Base-by-base conservation (phyloP, 1,140 invertebrate genomes). In the Caenorhabditis latens region DNA sequence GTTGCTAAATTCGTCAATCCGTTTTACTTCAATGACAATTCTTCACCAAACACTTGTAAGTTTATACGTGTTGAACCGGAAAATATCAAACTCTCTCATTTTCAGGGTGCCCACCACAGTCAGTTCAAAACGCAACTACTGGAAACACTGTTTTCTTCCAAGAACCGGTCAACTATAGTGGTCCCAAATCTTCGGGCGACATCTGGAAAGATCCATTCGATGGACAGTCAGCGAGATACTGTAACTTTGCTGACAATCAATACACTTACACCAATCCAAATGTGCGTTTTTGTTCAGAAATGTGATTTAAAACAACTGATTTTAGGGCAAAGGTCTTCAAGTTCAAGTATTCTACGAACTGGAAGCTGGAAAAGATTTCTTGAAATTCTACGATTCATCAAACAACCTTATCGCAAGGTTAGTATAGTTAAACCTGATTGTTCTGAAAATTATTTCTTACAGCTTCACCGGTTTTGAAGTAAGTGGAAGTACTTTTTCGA, bases 281-380 rank as follows among this genome's bases (percentile, higher is more conserved):
- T 43, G 65, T 71, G 19, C 21, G 8, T 71, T 71, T 19, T 19
- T 43, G 32, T 32, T 32, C 32, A 32, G 32, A 32, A 32, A 32
- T 32, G 32, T 32, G 2, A 32, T 32, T 32, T 32, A 32, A 32
- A 32, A 32, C 2, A 0, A 32, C 32, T 32, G 32, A 32, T 32
- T 32, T 32, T 32, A 32, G 32, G 32, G 32, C 0, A 32, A 71
- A 2, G 19, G 40, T 11, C 19, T 71, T 40, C 43, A 8, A 19
- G 65, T 71, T 71, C 8, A 43, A 71, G 65, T 71, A 16, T 71
- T 43, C 42, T 71, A 32, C 46, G 65, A 71, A 19, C 19, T 71
- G 16, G 65, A 71, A 46, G 65, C 65, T 43, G 65, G 65, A 46
- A 71, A 71, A 71, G 65, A 71, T n/a, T 71, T 71, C 16, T 71